phyloP scores from a whole-genome alignment of 2,113 vertebrate species.

The Danio rerio region DNA sequence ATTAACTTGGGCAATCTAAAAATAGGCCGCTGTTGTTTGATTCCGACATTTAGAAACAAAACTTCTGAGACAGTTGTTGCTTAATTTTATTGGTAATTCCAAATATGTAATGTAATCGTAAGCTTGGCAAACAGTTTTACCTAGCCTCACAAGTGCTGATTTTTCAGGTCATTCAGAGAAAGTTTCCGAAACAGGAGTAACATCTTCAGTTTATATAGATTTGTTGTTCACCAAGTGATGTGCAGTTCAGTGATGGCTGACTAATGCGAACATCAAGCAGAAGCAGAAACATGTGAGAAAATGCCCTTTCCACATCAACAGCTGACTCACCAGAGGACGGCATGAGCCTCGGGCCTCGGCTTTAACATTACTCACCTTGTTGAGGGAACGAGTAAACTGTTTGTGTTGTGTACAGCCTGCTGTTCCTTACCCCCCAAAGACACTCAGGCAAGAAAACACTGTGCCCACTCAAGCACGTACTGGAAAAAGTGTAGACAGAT shows the following conservation, averaged over 20 bases:
- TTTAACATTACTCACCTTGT: conserved; percentile 63
- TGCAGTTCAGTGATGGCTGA: not conserved
- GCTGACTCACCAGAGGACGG: conserved; percentile 53
- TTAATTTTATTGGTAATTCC: too few relatives aligned
- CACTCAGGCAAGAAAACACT: not conserved
- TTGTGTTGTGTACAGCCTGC: conserved; percentile 42
- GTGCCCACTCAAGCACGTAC: conserved; percentile 22
- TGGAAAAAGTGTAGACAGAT: conserved; percentile 56
- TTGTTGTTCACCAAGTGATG: not conserved
- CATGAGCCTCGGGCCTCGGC: conserved; percentile 19
- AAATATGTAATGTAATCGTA: too few relatives aligned
- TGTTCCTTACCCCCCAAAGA: conserved; percentile 6
- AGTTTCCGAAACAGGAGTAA: not conserved
- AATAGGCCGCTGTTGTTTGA: too few relatives aligned
- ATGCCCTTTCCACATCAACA: conserved; percentile 39
- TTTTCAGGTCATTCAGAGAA: not conserved
- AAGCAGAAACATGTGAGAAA: conserved; percentile 43
- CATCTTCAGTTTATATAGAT: not conserved
- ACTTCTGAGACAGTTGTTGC: too few relatives aligned
- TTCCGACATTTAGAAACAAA: too few relatives aligned
- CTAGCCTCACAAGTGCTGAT: not conserved
- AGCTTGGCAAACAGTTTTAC: too few relatives aligned
- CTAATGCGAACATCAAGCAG: conserved; percentile 41
- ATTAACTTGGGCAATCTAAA: too few relatives aligned
- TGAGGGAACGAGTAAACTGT: conserved; percentile 38